Evolutionary conservation across 1,140 invertebrate genomes (phyloP).

Genomic region (Delia radicum): DNA sequence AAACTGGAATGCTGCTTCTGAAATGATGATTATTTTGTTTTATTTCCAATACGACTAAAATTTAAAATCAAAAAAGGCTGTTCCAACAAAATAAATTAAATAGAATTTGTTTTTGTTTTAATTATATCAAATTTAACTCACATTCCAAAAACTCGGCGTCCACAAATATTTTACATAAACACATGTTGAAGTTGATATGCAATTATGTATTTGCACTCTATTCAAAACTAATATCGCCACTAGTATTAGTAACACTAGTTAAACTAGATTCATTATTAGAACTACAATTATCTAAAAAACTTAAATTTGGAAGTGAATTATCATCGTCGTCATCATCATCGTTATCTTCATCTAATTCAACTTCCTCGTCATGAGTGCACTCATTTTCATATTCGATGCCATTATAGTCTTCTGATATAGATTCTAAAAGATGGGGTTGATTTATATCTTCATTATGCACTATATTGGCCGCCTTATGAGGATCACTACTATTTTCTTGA

Average conservation of each 20-base stretch:
- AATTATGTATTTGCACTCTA: conserved; percentile 47
- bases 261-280: conserved; percentile 52
- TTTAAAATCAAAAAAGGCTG: no score
- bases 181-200: conserved; percentile 51
- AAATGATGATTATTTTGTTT: no score
- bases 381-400: not conserved
- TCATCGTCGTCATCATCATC: conserved; percentile 27
- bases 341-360: not conserved
- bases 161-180: no score
- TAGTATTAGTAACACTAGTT: conserved; percentile 51
- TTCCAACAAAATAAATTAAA: no score
- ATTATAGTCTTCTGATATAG: not conserved
- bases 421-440: not conserved
- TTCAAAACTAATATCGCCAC: conserved; percentile 52
- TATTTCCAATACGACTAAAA: no score
- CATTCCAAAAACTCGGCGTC: no score
- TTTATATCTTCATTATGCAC: not conserved
- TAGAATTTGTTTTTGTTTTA: no score
- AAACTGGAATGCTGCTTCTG: no score
- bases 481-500: conserved; percentile 6
- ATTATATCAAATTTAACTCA: no score
- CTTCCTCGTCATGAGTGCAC: not conserved
- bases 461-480: not conserved
- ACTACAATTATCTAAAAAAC: conserved; percentile 42
- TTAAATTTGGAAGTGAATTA: conserved; percentile 40